These are phyloP conservation scores for Oryzias curvinotus DNA, from an alignment of 2,113 vertebrate species.

Conservation along the genomic window DNA sequence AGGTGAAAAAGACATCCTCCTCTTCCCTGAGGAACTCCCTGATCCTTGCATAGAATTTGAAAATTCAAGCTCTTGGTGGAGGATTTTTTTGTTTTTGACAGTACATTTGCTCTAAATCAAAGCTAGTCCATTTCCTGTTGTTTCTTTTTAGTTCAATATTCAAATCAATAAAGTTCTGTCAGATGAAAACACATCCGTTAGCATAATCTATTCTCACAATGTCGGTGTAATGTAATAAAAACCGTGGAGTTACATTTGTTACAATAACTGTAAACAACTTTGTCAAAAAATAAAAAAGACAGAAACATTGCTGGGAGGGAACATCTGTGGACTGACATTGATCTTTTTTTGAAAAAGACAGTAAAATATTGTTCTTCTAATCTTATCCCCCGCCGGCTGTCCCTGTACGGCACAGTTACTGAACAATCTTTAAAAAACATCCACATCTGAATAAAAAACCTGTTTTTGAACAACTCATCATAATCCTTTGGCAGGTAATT, in stretches of 20 bases:
- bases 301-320: neutral
- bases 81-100: neutral
- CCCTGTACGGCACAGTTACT: constrained; percentile 5
- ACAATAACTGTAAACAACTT: neutral
- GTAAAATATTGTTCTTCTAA: constrained; percentile 28
- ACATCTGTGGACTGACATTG: constrained; percentile 18
- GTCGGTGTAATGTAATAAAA: neutral
- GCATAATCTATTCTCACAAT: neutral
- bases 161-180: constrained; percentile 1
- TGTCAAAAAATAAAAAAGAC: neutral
- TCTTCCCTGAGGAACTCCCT: constrained; percentile 15
- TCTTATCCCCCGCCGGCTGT: constrained; percentile 5
- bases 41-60: constrained; percentile 26
- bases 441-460: constrained; percentile 35
- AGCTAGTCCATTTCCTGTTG: neutral
- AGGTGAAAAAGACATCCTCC: constrained; percentile 36
- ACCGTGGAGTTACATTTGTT: neutral
- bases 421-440: constrained; percentile 38
- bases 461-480: constrained; percentile 36
- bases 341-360: constrained; percentile 37
- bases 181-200: constrained; percentile 10
- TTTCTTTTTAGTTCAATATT: neutral
- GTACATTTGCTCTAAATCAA: constrained; percentile 5
- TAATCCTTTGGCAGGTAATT: constrained; percentile 32
- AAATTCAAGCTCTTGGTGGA: constrained; percentile 21